Conservation (phyloP, 2,888 invertebrate genomes). For the Rutpela maculata region DNA sequence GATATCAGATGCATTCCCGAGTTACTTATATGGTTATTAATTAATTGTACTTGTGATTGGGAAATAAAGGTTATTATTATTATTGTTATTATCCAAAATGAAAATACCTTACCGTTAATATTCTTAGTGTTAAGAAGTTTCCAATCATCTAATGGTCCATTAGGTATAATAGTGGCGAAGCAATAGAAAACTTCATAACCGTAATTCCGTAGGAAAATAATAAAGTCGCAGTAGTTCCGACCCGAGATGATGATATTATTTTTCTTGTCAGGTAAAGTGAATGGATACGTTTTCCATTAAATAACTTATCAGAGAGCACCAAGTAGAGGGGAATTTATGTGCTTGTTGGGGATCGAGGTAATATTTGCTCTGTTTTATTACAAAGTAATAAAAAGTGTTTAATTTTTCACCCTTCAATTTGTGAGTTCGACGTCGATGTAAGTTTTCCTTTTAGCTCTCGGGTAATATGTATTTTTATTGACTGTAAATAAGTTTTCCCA, state of each 20-base stretch:
- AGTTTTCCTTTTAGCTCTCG: constrained; percentile 38
- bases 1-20: too few relatives aligned
- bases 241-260: not conserved
- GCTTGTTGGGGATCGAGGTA: constrained; percentile 30
- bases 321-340: constrained; percentile 32
- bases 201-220: too few relatives aligned
- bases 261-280: constrained; percentile 12
- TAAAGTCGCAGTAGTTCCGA: not conserved
- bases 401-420: constrained; percentile 50
- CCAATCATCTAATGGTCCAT: too few relatives aligned
- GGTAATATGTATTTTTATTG: constrained; percentile 59
- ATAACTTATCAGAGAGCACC: constrained; percentile 34
- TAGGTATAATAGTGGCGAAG: too few relatives aligned
- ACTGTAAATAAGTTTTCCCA: constrained; percentile 61
- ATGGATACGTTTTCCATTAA: constrained; percentile 3
- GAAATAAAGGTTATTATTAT: too few relatives aligned
- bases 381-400: constrained; percentile 48
- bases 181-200: too few relatives aligned
- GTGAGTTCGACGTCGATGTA: constrained; percentile 35
- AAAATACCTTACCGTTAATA: too few relatives aligned
- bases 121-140: too few relatives aligned
- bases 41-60: too few relatives aligned
- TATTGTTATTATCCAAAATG: too few relatives aligned
- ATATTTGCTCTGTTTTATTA: constrained; percentile 43
- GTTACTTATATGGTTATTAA: too few relatives aligned